Base-by-base conservation (phyloP, 1,140 invertebrate species). In the Lordiphosa mommai region DNA sequence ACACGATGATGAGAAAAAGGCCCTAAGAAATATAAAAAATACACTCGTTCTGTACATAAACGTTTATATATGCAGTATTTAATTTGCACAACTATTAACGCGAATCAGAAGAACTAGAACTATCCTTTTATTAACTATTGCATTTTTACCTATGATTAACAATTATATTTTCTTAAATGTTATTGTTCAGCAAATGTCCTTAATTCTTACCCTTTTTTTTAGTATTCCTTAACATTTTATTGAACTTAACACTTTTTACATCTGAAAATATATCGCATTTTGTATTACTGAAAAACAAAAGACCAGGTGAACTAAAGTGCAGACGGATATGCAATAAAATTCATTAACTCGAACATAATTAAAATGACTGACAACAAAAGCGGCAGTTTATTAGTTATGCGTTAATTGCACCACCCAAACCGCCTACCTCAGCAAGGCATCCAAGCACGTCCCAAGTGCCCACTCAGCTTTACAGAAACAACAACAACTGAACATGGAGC, bases 281-380 rank as follows among this genome's bases (percentile, higher is more conserved):
- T 14, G 9, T 9, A 33, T 50, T 33, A 33, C n/a, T 37, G 44
- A 49, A 58, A 66, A 58, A 33, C 29, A 38, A 49, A 10, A 38
- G 40, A 17, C 32, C 20, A 50, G 27, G 41, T 43, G 17, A 13
- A 13, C 50, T 36, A 23, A 13, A 4, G 34, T 5, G 4, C 23
- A 7, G 13, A 20, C 34, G 50, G 32, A 38, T 16, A 38, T 65
- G 60, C 44, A 64, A 59, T 53, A 46, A 49, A 74, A 76, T 65
- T 76, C 44, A 73, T 76, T 64, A 55, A 64, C 59, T 44, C 49
- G 36, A 66, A 58, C 66, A 52, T 74, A 74, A 76, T 74, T 73
- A 73, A 73, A 73, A 68, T 61, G 47, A 57, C 17, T 36, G 51
- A 57, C 46, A 61, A 46, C 43, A 65, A 58, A 47, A 37, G 36